Percentiles rank a stretch among this genome's conserved stretches.
These are phyloP conservation scores for Larimichthys crocea DNA, from an alignment of 2,113 vertebrate genomes.

Conservation along the genomic window DNA sequence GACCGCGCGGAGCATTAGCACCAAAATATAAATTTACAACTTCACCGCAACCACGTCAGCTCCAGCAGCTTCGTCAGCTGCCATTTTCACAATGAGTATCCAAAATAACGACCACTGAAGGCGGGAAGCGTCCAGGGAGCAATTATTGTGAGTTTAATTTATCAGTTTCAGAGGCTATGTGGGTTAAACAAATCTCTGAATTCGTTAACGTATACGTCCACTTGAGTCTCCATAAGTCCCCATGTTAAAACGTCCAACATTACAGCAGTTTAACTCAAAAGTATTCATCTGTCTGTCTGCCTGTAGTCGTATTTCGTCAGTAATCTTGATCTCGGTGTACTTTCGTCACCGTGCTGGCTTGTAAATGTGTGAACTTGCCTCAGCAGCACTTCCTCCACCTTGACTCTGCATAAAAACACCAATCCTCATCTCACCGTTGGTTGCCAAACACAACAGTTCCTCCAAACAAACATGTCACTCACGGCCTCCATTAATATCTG, in stretches of 20 bases:
- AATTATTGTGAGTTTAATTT: no score
- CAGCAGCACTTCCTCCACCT: constrained; percentile 8
- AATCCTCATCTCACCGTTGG: constrained; percentile 7
- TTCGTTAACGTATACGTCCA: background rate
- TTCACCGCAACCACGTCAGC: no score
- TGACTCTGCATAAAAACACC: constrained; percentile 17
- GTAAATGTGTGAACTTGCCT: constrained; percentile 18
- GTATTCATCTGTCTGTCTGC: background rate
- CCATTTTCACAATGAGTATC: no score
- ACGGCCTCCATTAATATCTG: background rate
- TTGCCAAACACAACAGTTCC: constrained; percentile 1
- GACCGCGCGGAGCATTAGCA: no score
- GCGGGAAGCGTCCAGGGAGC: no score
- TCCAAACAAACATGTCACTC: constrained; percentile 6
- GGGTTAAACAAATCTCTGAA: background rate
- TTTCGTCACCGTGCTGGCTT: background rate
- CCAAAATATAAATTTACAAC: no score
- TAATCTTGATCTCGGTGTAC: background rate
- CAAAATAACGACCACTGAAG: no score
- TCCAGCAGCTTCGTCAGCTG: no score
- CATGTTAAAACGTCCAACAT: no score
- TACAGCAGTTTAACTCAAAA: background rate
- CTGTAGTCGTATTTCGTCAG: background rate
- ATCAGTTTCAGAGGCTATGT: no score
- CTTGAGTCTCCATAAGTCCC: no score